These are phyloP conservation scores for Melozone crissalis DNA, from an alignment of 2,113 vertebrate genomes.

Conservation along the genomic window DNA sequence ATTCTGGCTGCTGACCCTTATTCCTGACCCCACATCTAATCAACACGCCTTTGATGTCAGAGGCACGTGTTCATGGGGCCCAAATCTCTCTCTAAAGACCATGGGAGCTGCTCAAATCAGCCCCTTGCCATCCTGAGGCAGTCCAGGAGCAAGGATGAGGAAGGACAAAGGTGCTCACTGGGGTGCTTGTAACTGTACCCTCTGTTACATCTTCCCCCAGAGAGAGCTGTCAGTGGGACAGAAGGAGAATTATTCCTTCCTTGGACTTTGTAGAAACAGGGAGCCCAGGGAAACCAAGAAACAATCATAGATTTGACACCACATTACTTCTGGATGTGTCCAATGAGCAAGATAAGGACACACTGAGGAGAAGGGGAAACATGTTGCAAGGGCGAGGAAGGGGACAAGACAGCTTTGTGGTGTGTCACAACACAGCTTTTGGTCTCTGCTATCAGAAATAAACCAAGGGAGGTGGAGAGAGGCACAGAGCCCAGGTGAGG, in stretches of 20 bases:
- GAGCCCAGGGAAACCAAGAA: background rate
- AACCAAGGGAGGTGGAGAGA: background rate
- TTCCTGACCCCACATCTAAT: rapidly evolving
- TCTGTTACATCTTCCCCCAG: background rate
- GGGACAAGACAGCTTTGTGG: background rate
- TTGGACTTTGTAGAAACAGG: background rate
- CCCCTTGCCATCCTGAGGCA: background rate
- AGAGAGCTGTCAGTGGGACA: background rate
- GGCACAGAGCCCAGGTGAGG: background rate
- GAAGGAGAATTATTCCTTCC: background rate
- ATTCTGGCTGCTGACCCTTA: background rate
- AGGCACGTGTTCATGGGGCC: rapidly evolving
- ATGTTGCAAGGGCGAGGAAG: background rate
- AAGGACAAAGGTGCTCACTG: background rate
- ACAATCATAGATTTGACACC: background rate
- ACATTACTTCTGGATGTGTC: background rate
- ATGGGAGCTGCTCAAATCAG: rapidly evolving
- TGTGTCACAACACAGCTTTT: background rate
- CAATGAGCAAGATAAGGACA: background rate
- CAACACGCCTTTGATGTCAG: background rate
- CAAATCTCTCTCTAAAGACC: background rate
- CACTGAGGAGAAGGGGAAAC: background rate
- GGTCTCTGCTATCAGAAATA: background rate
- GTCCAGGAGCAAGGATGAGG: background rate
- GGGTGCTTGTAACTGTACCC: background rate